Conservation (phyloP, 2,797 vertebrate genomes). For the Sebastiscus tertius region DNA sequence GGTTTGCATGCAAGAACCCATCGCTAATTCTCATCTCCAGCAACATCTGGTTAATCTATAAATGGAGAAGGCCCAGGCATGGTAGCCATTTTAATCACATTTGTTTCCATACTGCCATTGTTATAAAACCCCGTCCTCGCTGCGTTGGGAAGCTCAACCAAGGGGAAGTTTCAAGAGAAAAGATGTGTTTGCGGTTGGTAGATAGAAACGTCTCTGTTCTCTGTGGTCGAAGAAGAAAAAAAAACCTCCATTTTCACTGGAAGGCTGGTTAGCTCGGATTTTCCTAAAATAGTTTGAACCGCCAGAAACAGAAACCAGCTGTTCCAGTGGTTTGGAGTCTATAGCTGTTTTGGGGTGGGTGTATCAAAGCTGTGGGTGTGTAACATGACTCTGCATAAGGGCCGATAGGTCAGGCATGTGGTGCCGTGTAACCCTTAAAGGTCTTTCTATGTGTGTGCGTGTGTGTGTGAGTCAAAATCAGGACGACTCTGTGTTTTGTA, state of each 20-base stretch:
- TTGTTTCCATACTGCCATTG: neutral
- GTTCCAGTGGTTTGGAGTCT: conserved; percentile 65
- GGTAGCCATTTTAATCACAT: conserved; percentile 28
- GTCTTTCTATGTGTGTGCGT: neutral
- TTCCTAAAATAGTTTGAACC: conserved; percentile 71
- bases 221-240: neutral
- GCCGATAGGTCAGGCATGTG: conserved; percentile 47
- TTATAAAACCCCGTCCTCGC: conserved; percentile 10
- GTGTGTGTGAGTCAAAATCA: conserved; percentile 8
- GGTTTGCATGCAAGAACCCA: neutral
- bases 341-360: conserved; percentile 38
- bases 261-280: conserved; percentile 34
- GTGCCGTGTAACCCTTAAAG: conserved; percentile 28
- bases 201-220: conserved; percentile 55
- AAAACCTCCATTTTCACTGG: conserved; percentile 20
- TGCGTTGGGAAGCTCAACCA: conserved; percentile 6
- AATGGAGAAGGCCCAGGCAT: neutral
- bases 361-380: conserved; percentile 70
- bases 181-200: conserved; percentile 31
- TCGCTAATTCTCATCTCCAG: neutral
- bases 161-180: conserved; percentile 29
- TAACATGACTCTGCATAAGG: conserved; percentile 70
- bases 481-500: conserved; percentile 1
- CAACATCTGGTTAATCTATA: conserved; percentile 4
- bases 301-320: conserved; percentile 74